phyloP scores from a whole-genome alignment of 2,113 vertebrate species.

The Oryzias javanicus region DNA sequence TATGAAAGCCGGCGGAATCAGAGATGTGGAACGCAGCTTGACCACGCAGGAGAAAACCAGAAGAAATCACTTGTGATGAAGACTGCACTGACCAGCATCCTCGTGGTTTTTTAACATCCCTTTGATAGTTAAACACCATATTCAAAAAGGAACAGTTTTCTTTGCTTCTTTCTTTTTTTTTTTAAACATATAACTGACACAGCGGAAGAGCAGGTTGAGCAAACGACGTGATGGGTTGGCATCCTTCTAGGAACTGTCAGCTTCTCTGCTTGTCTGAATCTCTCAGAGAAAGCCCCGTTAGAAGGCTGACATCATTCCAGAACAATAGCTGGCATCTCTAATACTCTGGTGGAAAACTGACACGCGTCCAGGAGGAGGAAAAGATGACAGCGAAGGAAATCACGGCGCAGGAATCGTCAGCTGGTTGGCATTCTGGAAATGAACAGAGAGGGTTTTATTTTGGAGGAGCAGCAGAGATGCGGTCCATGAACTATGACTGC shows the following conservation, averaged over 20 bases:
- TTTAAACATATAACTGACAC: constrained; percentile 26
- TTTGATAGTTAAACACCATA: constrained; percentile 29
- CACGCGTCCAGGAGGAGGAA: constrained; percentile 47
- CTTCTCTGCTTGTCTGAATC: constrained; percentile 41
- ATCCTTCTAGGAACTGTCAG: constrained; percentile 54
- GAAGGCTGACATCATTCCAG: constrained; percentile 60
- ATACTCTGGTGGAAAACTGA: constrained; percentile 61
- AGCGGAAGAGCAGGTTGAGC: constrained; percentile 33
- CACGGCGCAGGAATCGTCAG: constrained; percentile 49
- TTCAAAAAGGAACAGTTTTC: constrained; percentile 50
- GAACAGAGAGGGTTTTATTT: constrained; percentile 36
- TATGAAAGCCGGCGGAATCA: too few species aligned
- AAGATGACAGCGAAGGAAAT: constrained; percentile 47
- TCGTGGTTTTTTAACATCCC: constrained; percentile 27
- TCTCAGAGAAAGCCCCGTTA: constrained; percentile 37
- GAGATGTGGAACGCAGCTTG: too few species aligned
- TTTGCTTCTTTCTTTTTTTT: background rate
- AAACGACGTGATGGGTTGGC: constrained; percentile 58
- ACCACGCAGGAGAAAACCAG: too few species aligned
- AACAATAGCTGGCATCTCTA: constrained; percentile 55
- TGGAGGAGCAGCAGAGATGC: constrained; percentile 45
- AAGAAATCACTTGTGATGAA: too few species aligned
- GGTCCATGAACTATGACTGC: constrained; percentile 49
- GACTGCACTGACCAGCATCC: constrained; percentile 15
- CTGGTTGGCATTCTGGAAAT: constrained; percentile 62